Evolutionary conservation across 2,113 vertebrate genomes (phyloP).

Genomic region (Malurus melanocephalus): DNA sequence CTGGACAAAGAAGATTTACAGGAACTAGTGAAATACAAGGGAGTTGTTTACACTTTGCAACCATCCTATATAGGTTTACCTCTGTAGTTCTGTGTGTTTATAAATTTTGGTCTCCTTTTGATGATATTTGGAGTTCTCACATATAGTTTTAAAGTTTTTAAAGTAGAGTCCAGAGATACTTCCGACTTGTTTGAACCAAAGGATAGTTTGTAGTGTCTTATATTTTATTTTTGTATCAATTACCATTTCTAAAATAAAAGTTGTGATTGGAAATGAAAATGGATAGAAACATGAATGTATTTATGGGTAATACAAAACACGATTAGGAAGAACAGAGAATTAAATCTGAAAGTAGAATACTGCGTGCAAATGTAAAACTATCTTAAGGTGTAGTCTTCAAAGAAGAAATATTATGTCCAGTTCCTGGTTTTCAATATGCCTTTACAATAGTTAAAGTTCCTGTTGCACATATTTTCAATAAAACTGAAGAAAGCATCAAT

Average conservation of each 20-base stretch:
- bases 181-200: neutral
- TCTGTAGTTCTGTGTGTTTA: neutral
- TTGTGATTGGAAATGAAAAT: neutral
- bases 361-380: neutral
- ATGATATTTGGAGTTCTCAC: neutral
- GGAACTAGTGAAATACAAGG: neutral
- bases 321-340: neutral
- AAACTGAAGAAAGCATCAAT: neutral
- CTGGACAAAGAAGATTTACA: neutral
- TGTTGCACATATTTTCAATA: neutral
- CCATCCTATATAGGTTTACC: rapidly evolving
- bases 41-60: neutral
- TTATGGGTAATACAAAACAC: neutral
- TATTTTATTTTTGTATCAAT: neutral
- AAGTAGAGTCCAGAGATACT: neutral
- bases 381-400: neutral
- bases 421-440: neutral
- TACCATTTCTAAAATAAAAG: neutral
- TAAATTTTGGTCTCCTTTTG: neutral
- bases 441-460: neutral
- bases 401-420: neutral
- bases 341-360: neutral
- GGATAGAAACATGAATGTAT: neutral
- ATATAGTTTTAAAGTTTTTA: neutral
- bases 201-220: neutral